Conservation (phyloP, 2,797 vertebrate species). For the Anniella stebbinsi region DNA sequence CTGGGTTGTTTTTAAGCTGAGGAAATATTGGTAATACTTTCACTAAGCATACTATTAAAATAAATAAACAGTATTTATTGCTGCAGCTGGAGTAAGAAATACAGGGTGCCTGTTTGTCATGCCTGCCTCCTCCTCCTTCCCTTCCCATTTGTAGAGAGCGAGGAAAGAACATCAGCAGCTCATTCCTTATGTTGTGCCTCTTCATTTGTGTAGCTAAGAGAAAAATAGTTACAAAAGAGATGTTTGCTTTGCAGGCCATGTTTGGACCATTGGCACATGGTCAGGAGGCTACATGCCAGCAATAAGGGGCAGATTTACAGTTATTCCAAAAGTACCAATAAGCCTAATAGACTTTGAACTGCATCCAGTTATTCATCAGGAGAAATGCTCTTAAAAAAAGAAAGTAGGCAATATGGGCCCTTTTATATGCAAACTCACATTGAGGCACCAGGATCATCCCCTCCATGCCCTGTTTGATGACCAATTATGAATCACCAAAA, state of each 20-base stretch:
- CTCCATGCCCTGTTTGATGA: no score
- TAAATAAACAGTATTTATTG: conserved; percentile 85
- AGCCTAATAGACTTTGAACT: background rate
- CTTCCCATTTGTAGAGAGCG: conserved; percentile 64
- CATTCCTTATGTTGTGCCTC: conserved; percentile 28
- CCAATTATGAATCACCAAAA: no score
- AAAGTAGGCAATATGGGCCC: background rate
- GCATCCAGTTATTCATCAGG: background rate
- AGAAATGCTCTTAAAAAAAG: background rate
- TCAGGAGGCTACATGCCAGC: background rate
- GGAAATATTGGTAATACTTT: conserved; percentile 82
- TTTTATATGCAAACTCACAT: no score
- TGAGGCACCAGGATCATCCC: background rate
- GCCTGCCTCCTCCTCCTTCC: conserved; percentile 24
- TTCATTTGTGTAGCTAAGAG: background rate
- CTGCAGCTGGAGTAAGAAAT: conserved; percentile 72
- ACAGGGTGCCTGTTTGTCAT: conserved; percentile 75
- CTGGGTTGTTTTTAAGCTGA: conserved; percentile 77
- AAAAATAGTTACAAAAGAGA: background rate
- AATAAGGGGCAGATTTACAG: background rate
- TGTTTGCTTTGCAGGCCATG: background rate
- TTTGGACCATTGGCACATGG: background rate
- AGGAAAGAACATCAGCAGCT: conserved; percentile 59
- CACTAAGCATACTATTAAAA: conserved; percentile 83
- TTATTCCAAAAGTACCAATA: background rate